Conservation (phyloP, 2,113 vertebrate species). For the Caranx ignobilis region DNA sequence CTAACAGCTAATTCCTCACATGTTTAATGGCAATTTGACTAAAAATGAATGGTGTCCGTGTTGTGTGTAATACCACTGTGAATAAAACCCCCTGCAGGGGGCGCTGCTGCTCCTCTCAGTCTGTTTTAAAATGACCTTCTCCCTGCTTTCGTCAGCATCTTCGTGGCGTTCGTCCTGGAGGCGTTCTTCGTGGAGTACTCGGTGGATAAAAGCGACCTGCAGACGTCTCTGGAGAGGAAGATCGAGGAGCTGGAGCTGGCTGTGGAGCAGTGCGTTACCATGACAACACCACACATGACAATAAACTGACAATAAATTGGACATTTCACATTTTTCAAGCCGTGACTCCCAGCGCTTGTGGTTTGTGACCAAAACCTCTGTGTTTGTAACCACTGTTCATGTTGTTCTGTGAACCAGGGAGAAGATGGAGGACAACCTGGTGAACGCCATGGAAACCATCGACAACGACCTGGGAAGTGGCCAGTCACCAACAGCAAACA, state of each 20-base stretch:
- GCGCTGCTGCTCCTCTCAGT: no score
- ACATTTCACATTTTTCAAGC: no score
- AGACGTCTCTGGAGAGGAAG: slow-evolving; percentile 93
- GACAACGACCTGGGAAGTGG: slow-evolving; percentile 75
- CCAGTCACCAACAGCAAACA: slow-evolving; percentile 63
- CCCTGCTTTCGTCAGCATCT: slow-evolving; percentile 85
- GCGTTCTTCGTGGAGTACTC: slow-evolving; percentile 96
- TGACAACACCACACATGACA: not conserved
- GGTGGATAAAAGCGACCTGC: slow-evolving; percentile 91
- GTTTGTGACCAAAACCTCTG: no score
- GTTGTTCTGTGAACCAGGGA: slow-evolving; percentile 79
- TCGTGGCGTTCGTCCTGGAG: slow-evolving; percentile 93
- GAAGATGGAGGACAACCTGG: slow-evolving; percentile 81
- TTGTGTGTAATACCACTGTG: no score
- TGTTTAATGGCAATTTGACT: no score
- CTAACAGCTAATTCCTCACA: no score
- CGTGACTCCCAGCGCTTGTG: no score
- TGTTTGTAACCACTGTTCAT: not conserved
- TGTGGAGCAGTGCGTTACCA: slow-evolving; percentile 87
- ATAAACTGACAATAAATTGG: not conserved
- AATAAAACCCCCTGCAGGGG: no score
- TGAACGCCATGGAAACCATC: slow-evolving; percentile 84
- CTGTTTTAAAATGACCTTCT: no score
- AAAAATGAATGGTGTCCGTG: no score
- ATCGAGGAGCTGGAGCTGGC: slow-evolving; percentile 93